Conservation (phyloP, 2,888 invertebrate genomes). For the Leucophora obtusa region DNA sequence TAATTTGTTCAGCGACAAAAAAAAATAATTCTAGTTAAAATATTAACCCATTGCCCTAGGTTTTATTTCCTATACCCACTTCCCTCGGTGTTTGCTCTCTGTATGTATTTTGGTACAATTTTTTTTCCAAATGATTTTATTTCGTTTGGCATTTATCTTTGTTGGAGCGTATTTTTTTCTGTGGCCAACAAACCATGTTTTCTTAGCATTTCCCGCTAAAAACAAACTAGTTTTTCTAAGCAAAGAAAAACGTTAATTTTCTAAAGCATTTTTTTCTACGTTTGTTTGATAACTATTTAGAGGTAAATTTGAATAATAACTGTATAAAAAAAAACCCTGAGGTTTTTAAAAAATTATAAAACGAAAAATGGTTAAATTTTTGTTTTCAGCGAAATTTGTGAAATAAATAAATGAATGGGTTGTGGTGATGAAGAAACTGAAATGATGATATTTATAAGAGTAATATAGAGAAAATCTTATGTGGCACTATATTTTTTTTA, state of each 20-base stretch:
- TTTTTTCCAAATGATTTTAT: constrained; percentile 27
- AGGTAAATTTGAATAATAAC: constrained; percentile 62
- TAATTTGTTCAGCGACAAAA: not conserved
- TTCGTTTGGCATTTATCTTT: constrained; percentile 68
- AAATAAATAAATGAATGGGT: constrained; percentile 18
- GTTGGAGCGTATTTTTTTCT: constrained; percentile 1
- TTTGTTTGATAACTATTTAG: constrained; percentile 16
- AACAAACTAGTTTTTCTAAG: constrained; percentile 67
- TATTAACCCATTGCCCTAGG: constrained; percentile 62
- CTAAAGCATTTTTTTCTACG: not conserved
- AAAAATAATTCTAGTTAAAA: not conserved
- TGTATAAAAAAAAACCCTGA: constrained; percentile 59
- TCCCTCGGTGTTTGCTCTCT: not conserved
- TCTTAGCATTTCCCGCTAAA: constrained; percentile 11
- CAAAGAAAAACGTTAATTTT: constrained; percentile 69
- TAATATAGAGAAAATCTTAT: not conserved
- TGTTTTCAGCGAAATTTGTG: not conserved
- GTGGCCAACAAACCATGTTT: constrained; percentile 67
- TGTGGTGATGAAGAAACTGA: not conserved
- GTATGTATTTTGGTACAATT: not conserved
- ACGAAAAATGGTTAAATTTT: constrained; percentile 33
- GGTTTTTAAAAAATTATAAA: constrained; percentile 36
- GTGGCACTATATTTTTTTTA: not conserved
- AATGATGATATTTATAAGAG: not conserved
- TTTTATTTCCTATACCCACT: constrained; percentile 64